Percentiles rank a stretch among this genome's conserved stretches.
phyloP scores from a whole-genome alignment of 2,113 vertebrate genomes.

The Blennius ocellaris region DNA sequence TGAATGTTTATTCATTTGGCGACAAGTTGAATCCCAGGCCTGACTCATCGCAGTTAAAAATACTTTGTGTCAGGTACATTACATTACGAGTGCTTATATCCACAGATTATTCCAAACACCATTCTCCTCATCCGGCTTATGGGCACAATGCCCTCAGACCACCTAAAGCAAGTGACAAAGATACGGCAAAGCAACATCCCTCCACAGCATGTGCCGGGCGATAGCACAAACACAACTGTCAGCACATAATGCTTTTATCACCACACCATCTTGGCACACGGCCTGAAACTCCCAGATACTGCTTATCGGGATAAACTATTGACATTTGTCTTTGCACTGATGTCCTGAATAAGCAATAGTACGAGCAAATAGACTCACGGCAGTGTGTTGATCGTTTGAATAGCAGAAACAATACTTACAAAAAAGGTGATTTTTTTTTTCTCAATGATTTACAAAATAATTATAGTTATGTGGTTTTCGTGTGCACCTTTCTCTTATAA shows the following conservation, averaged over 20 bases:
- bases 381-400: constrained; percentile 31
- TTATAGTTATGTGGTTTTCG: not conserved
- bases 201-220: constrained; percentile 29
- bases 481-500: too few species aligned
- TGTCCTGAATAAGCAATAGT: constrained; percentile 67
- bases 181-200: constrained; percentile 57
- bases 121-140: constrained; percentile 64
- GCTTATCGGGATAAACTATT: constrained; percentile 77
- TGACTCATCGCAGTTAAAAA: constrained; percentile 67
- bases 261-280: constrained; percentile 66
- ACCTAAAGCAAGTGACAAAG: constrained; percentile 64
- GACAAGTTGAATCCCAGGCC: constrained; percentile 61
- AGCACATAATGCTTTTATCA: constrained; percentile 72
- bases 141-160: constrained; percentile 62
- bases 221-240: constrained; percentile 67
- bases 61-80: constrained; percentile 73
- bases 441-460: constrained; percentile 5
- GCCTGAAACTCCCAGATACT: constrained; percentile 73
- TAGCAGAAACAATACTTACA: constrained; percentile 31
- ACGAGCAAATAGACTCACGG: constrained; percentile 6
- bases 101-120: constrained; percentile 61
- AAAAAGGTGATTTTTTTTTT: not conserved
- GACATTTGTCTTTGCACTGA: constrained; percentile 66
- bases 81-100: constrained; percentile 69
- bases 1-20: constrained; percentile 73